Evolutionary conservation across 2,888 invertebrate species (phyloP).

Genomic region (Leptinotarsa peninsularis): DNA sequence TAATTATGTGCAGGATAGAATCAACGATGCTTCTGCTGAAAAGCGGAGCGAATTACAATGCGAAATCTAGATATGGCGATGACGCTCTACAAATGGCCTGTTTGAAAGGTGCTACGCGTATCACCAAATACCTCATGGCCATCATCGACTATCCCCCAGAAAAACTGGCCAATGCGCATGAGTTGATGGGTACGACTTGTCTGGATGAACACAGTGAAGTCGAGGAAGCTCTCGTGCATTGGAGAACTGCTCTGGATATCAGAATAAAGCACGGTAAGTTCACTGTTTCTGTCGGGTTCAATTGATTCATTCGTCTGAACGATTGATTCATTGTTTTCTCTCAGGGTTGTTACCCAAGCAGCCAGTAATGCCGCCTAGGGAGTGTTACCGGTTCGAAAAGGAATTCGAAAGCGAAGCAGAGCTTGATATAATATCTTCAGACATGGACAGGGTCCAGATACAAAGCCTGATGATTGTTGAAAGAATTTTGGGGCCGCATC

Average conservation of each 20-base stretch:
- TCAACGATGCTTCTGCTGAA: conserved; percentile 84
- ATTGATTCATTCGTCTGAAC: too few species aligned
- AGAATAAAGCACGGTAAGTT: conserved; percentile 64
- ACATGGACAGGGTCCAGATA: conserved; percentile 87
- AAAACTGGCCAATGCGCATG: conserved; percentile 86
- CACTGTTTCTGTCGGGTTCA: background rate
- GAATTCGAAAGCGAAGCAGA: conserved; percentile 83
- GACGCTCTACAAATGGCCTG: conserved; percentile 91
- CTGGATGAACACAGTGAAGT: conserved; percentile 88
- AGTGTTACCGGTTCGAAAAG: conserved; percentile 74
- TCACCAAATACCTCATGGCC: conserved; percentile 78
- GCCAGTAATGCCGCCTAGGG: conserved; percentile 70
- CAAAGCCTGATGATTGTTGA: conserved; percentile 90
- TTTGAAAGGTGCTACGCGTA: conserved; percentile 80
- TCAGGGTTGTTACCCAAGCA: conserved; percentile 66
- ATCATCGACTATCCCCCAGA: conserved; percentile 74
- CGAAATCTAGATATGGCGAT: conserved; percentile 84
- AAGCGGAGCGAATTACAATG: conserved; percentile 82
- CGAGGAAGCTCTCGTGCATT: conserved; percentile 77
- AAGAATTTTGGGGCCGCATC: conserved; percentile 85
- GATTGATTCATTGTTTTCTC: too few species aligned
- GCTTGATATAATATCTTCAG: conserved; percentile 78
- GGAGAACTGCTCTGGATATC: conserved; percentile 83
- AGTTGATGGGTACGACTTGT: conserved; percentile 88
- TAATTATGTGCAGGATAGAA: conserved; percentile 71